Base-by-base conservation (phyloP, 2,797 vertebrate species). In the Halcyon badia region DNA sequence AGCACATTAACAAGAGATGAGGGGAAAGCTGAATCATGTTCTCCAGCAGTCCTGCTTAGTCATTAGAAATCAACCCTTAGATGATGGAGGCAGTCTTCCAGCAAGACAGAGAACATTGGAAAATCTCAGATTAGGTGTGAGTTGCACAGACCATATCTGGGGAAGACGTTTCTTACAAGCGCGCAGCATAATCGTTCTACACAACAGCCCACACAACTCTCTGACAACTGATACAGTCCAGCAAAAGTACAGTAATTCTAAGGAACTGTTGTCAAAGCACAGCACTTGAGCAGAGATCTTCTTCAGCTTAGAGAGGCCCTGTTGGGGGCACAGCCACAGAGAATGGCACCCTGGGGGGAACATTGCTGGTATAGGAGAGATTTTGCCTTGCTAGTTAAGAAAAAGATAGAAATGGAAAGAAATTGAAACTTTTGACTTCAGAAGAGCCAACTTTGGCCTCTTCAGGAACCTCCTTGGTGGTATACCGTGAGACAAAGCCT, bases 291-390 rank as follows among this genome's bases (percentile, higher is more conserved):
- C 42, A n/a, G 14, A 1, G 1, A 41, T 10, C 42, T 22, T 11
- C 12, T 17, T 6, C 18, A n/a, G 48, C 14, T 30, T 6, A 30
- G 58, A 13, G 18, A 62, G 48, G 57, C 5, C 4, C 7, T 2
- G 3, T 2, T 2, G 1, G 7, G 8, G 16, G 3, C 14, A 62
- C 0, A 2, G 46, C 11, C 0, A 2, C 1, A 1, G 35, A 35
- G 30, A 60, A 22, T 0, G 1, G 22, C 17, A 12, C 2, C 2
- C 25, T 1, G 2, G 30, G 9, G 18, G 12, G 8, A 35, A 44
- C n/a, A 51, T n/a, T 5, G 12, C 2, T 3, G 1, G 1, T 18
- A 17, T 1, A 2, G 15, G 33, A 31, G 10, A 68, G 25, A 2
- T 51, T 39, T 26, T 48, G 19, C 31, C 54, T 80, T 78, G 15